These are phyloP conservation scores for Galerucella nymphaeae DNA, from an alignment of 2,888 invertebrate genomes.

Conservation along the genomic window DNA sequence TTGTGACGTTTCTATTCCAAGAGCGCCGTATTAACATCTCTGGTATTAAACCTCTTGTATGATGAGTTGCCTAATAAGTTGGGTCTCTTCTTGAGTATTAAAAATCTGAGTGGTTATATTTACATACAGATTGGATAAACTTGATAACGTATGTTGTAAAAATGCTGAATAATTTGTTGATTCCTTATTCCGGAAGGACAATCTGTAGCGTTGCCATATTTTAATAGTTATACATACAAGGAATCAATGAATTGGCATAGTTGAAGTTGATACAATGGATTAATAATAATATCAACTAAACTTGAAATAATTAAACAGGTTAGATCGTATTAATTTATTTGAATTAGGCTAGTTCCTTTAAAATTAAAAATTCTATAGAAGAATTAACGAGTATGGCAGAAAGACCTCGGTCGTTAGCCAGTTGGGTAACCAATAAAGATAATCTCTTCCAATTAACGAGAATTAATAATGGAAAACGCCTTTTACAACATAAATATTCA, in stretches of 20 bases:
- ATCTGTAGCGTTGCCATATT: slow-evolving; percentile 46
- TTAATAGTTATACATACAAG: slow-evolving; percentile 36
- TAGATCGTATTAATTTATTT: no score
- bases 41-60: no score
- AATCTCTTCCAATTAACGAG: no score
- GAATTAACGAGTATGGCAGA: no score
- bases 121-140: slow-evolving; percentile 11
- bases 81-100: not conserved
- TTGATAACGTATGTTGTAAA: slow-evolving; percentile 30
- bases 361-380: not conserved
- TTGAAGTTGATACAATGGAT: slow-evolving; percentile 33
- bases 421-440: no score
- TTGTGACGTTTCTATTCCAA: no score
- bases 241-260: slow-evolving; percentile 43
- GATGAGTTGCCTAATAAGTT: not conserved
- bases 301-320: no score
- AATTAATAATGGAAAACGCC: no score
- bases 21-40: not conserved
- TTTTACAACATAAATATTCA: not conserved
- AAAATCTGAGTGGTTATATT: slow-evolving; percentile 11
- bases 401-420: no score
- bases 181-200: slow-evolving; percentile 40
- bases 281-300: not conserved
- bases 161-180: slow-evolving; percentile 43
- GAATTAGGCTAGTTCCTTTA: no score